A percentile compares a stretch with the other conserved stretches of the same genome.
These are phyloP conservation scores for Conopomorpha cramerella DNA, from an alignment of 1,140 invertebrate genomes.

Conservation along the genomic window DNA sequence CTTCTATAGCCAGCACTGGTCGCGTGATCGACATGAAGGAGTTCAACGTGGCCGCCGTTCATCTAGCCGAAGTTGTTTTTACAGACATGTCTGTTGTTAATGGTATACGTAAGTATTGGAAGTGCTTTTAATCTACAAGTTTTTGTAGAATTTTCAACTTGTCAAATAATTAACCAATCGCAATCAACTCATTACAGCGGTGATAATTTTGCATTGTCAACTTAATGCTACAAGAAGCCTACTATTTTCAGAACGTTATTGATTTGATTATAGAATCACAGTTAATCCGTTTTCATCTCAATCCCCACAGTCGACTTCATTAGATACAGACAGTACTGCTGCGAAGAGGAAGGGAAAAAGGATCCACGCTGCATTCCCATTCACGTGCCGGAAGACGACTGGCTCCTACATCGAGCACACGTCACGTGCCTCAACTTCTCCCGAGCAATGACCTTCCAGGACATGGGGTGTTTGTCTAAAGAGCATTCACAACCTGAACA, in stretches of 20 bases:
- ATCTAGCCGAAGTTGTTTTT: conserved; percentile 20
- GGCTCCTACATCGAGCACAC: conserved; percentile 24
- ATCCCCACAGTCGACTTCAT: conserved; percentile 26
- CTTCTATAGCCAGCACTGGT: conserved; percentile 63
- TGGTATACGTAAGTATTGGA: no score
- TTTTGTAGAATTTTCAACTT: no score
- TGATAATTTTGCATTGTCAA: no score
- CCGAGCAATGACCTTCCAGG: conserved; percentile 32
- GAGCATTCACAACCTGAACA: conserved; percentile 21
- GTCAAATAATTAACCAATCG: no score
- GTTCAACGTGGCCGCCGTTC: conserved; percentile 17
- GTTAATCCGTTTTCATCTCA: no score
- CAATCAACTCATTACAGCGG: no score
- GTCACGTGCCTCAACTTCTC: conserved; percentile 33
- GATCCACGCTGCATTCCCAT: conserved; percentile 25
- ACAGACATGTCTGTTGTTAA: conserved; percentile 19
- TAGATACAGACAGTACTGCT: conserved; percentile 17
- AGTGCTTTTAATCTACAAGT: no score
- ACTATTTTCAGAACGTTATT: no score
- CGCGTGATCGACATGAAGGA: conserved; percentile 16
- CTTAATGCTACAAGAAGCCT: no score
- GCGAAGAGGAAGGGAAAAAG: conserved; percentile 7
- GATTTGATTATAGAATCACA: no score
- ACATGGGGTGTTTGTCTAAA: conserved; percentile 19
- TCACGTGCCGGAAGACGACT: conserved; percentile 19